These are phyloP conservation scores for Lymantria monacha DNA, from an alignment of 2,888 invertebrate species.

Conservation along the genomic window DNA sequence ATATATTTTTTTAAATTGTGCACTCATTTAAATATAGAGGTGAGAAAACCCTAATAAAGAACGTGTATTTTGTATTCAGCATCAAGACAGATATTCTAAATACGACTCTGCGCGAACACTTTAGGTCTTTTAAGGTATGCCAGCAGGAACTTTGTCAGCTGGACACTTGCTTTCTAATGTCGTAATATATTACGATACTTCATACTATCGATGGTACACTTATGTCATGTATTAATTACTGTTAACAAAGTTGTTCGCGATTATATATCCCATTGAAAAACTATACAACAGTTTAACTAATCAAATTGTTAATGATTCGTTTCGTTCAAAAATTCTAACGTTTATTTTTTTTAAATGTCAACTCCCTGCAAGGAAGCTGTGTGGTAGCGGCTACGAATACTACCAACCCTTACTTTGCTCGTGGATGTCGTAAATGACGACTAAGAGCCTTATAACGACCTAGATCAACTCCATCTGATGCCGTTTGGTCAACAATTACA, in stretches of 20 bases:
- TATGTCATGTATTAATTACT: slow-evolving; percentile 76
- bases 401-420: too few relatives aligned
- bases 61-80: not conserved
- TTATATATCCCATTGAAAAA: slow-evolving; percentile 27
- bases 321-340: too few relatives aligned
- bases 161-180: slow-evolving; percentile 71
- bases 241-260: slow-evolving; percentile 41
- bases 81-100: slow-evolving; percentile 6
- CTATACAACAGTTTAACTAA: not conserved
- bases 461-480: too few relatives aligned
- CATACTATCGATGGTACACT: slow-evolving; percentile 62
- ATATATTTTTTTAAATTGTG: too few relatives aligned
- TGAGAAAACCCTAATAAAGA: not conserved
- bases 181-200: slow-evolving; percentile 74
- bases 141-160: slow-evolving; percentile 64
- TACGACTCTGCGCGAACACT: slow-evolving; percentile 41
- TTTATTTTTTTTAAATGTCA: too few relatives aligned
- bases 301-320: too few relatives aligned
- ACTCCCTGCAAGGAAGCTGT: too few relatives aligned
- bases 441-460: too few relatives aligned
- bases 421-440: too few relatives aligned
- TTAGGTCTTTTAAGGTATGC: slow-evolving; percentile 63
- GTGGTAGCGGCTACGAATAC: too few relatives aligned
- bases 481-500: too few relatives aligned
- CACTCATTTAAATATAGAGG: not conserved